A percentile compares a stretch with the other conserved stretches of the same genome.
These are phyloP conservation scores for Scophthalmus maximus DNA, from an alignment of 2,113 vertebrate genomes.

Conservation along the genomic window DNA sequence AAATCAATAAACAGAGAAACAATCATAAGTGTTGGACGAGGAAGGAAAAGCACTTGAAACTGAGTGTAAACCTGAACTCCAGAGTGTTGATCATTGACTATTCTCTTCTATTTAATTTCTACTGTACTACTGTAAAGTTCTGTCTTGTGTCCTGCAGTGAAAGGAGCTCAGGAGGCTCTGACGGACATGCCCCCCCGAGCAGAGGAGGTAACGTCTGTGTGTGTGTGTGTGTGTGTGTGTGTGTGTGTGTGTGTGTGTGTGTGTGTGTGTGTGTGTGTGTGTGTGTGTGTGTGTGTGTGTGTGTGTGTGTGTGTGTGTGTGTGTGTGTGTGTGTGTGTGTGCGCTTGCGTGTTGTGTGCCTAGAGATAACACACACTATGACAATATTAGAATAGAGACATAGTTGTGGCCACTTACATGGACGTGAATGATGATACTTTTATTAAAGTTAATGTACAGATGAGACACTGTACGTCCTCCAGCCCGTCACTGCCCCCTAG, in stretches of 20 bases:
- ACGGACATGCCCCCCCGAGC: constrained; percentile 95
- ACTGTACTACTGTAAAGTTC: background rate
- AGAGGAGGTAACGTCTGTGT: constrained; percentile 87
- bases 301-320: background rate
- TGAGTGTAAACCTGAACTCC: no score
- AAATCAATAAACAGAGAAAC: no score
- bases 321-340: constrained; percentile 14
- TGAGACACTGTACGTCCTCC: constrained; percentile 10
- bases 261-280: no score
- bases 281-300: constrained; percentile 5
- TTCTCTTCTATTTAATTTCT: background rate
- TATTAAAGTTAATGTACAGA: constrained; percentile 37
- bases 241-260: no score
- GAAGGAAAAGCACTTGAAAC: no score
- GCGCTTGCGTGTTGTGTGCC: no score
- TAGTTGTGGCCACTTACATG: constrained; percentile 50
- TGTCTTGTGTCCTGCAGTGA: constrained; percentile 68
- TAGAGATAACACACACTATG: constrained; percentile 37
- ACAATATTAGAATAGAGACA: constrained; percentile 13
- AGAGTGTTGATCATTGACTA: no score
- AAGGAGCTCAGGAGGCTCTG: constrained; percentile 89
- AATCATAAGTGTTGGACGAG: no score
- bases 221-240: constrained; percentile 3
- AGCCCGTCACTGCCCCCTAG: constrained; percentile 38
- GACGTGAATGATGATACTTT: constrained; percentile 30